phyloP scores from a whole-genome alignment of 2,113 vertebrate species.

The Phrynosoma blainvillii region DNA sequence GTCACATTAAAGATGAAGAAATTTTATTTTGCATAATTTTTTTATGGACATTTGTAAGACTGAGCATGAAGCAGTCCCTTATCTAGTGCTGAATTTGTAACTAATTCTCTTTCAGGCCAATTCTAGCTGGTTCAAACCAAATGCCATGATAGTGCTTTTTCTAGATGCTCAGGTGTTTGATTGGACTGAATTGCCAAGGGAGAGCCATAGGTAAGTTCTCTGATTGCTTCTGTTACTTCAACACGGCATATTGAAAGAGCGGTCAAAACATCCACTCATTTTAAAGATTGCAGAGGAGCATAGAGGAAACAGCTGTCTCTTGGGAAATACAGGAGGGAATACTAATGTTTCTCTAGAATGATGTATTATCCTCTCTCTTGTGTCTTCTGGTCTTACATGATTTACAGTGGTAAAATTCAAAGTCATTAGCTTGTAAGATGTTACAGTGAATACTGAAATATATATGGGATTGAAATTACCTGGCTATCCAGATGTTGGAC shows the following conservation, averaged over 20 bases:
- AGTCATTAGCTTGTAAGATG: background rate
- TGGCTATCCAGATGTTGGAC: no score
- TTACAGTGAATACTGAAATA: background rate
- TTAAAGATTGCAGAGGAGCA: background rate
- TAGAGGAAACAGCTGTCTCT: background rate
- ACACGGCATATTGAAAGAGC: background rate
- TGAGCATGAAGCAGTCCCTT: background rate
- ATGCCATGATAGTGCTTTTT: background rate
- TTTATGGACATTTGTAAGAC: background rate
- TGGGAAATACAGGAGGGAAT: background rate
- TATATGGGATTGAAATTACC: background rate
- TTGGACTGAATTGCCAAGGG: background rate
- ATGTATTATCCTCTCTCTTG: background rate
- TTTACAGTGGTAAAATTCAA: background rate
- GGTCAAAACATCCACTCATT: background rate
- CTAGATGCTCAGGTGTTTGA: background rate
- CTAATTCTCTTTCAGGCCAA: background rate
- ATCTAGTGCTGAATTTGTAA: background rate
- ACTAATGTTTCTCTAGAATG: background rate
- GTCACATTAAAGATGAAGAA: no score
- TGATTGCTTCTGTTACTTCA: background rate
- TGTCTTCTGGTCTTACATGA: background rate
- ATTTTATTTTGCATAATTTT: no score
- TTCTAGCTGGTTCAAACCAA: background rate
- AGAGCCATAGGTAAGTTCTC: background rate